Conservation (phyloP, 1,140 invertebrate genomes). For the Dinothrombium tinctorium region DNA sequence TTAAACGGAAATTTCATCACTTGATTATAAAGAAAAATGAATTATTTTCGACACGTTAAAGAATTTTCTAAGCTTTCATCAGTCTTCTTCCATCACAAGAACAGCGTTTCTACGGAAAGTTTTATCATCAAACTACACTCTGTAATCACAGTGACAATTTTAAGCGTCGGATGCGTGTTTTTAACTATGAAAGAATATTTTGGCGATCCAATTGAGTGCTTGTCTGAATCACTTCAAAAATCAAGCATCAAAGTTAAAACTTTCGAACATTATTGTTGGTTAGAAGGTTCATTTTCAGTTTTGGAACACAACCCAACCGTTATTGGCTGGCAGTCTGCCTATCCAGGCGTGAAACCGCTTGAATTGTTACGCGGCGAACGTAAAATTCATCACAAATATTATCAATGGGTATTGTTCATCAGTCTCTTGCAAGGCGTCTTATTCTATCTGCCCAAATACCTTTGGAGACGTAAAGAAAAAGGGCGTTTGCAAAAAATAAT, state of each 20-base stretch:
- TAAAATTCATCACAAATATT: conserved; percentile 24
- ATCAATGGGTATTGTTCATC: conserved; percentile 18
- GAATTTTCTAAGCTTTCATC: neutral
- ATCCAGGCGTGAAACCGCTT: neutral
- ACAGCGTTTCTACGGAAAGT: neutral
- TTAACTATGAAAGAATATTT: conserved; percentile 29
- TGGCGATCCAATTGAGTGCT: conserved; percentile 23
- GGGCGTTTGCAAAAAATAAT: conserved; percentile 29
- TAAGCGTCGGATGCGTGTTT: conserved; percentile 27
- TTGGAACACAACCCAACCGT: neutral
- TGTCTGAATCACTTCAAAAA: neutral
- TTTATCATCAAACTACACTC: conserved; percentile 26
- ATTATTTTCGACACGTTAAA: no score
- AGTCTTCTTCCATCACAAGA: neutral
- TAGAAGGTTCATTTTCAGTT: conserved; percentile 4
- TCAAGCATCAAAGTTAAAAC: neutral
- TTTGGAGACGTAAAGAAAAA: conserved; percentile 34
- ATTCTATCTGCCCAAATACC: conserved; percentile 16
- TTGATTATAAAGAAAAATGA: no score
- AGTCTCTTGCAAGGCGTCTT: conserved; percentile 28
- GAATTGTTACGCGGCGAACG: conserved; percentile 26
- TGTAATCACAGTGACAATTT: conserved; percentile 26
- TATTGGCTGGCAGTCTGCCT: neutral
- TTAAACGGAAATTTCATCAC: no score
- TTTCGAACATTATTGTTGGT: conserved; percentile 3